Evolutionary conservation across 1,140 invertebrate genomes (phyloP).

Genomic region (Euura lappo): DNA sequence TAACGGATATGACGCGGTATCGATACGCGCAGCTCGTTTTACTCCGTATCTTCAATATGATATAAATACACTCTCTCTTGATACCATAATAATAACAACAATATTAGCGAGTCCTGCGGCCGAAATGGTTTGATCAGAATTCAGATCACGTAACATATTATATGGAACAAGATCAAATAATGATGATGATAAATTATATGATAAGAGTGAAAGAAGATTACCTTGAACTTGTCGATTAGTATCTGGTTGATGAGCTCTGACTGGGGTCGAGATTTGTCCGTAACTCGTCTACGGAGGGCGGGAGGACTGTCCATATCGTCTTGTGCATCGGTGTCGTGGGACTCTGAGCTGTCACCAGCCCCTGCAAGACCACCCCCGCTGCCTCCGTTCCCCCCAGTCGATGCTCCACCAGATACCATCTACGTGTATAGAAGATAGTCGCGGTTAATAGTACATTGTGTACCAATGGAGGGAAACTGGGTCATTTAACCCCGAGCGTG

Average conservation of each 20-base stretch:
- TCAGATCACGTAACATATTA: too few species aligned
- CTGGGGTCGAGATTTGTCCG: constrained; percentile 63
- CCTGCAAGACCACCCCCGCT: constrained; percentile 54
- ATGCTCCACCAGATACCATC: constrained; percentile 61
- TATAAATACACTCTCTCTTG: too few species aligned
- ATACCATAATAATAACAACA: too few species aligned
- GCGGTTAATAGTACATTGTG: too few species aligned
- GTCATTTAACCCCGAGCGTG: too few species aligned
- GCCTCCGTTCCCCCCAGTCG: constrained; percentile 55
- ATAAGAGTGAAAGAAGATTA: constrained; percentile 35
- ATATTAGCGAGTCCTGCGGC: too few species aligned
- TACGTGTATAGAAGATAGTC: constrained; percentile 24
- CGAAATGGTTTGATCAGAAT: constrained; percentile 1
- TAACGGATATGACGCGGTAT: too few species aligned
- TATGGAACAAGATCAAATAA: constrained; percentile 1
- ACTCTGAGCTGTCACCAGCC: constrained; percentile 67
- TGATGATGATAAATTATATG: background rate
- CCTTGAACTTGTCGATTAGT: constrained; percentile 69
- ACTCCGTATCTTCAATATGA: too few species aligned
- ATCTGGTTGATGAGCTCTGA: constrained; percentile 69
- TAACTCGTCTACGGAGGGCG: constrained; percentile 57
- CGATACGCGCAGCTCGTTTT: too few species aligned
- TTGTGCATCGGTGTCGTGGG: constrained; percentile 66
- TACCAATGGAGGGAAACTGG: too few species aligned
- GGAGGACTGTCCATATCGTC: constrained; percentile 67